A percentile compares a stretch with the other conserved stretches of the same genome.
These are phyloP conservation scores for Arothron firmamentum DNA, from an alignment of 2,113 vertebrate species.

Conservation along the genomic window DNA sequence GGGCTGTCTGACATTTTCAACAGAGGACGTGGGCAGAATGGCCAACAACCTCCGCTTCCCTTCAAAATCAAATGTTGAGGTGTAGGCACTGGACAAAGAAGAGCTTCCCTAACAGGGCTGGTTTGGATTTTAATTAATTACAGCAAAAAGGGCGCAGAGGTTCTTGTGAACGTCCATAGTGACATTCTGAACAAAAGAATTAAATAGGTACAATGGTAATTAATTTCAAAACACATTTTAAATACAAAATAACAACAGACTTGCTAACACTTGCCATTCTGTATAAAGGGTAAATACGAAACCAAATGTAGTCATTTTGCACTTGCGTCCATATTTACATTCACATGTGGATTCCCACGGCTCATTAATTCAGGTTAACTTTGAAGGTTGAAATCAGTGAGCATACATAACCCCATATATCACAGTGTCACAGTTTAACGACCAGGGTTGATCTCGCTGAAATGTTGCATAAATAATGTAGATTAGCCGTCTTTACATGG, in stretches of 20 bases:
- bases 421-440: slow-evolving; percentile 45
- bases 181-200: no score
- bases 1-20: slow-evolving; percentile 71
- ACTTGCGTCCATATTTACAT: not conserved
- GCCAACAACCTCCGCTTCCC: slow-evolving; percentile 33
- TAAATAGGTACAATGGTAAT: no score
- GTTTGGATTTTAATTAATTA: not conserved
- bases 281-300: not conserved
- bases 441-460: slow-evolving; percentile 30
- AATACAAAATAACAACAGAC: no score
- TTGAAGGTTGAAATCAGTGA: slow-evolving; percentile 4
- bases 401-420: slow-evolving; percentile 32
- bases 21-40: slow-evolving; percentile 61
- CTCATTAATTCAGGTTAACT: slow-evolving; percentile 1
- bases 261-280: not conserved
- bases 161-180: not conserved
- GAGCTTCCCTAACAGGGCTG: slow-evolving; percentile 2
- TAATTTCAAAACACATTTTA: no score
- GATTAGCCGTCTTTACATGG: slow-evolving; percentile 38
- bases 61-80: slow-evolving; percentile 50
- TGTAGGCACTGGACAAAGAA: slow-evolving; percentile 15
- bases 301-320: not conserved
- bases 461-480: slow-evolving; percentile 55
- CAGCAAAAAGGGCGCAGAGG: slow-evolving; percentile 1
- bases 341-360: not conserved